Conservation (phyloP, 2,888 invertebrate genomes). For the Leucophenga montana region DNA sequence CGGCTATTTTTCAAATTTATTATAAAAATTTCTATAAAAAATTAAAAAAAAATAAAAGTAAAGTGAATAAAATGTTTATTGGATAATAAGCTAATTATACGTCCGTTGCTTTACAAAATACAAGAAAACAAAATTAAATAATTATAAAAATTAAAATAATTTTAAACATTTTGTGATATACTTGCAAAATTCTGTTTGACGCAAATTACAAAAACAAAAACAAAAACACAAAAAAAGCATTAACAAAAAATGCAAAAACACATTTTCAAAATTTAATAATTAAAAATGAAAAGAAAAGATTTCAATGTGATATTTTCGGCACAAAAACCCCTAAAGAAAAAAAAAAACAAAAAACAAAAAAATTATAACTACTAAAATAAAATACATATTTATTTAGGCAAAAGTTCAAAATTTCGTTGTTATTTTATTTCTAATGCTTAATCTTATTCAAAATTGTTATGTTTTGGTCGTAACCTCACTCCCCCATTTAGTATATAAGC, state of each 20-base stretch:
- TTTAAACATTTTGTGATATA: conserved; percentile 72
- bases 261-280: conserved; percentile 12
- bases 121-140: conserved; percentile 24
- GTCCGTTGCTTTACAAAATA: conserved; percentile 4
- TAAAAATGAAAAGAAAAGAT: conserved; percentile 29
- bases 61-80: conserved; percentile 45
- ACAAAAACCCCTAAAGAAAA: conserved; percentile 49
- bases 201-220: conserved; percentile 39
- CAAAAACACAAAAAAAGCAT: conserved; percentile 31
- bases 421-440: conserved; percentile 30
- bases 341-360: conserved; percentile 30
- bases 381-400: conserved; percentile 48
- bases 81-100: conserved; percentile 41
- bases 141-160: conserved; percentile 46
- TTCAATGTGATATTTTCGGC: conserved; percentile 69
- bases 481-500: conserved; percentile 41
- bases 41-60: conserved; percentile 29
- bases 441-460: conserved; percentile 61
- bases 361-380: conserved; percentile 31
- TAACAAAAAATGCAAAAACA: conserved; percentile 29
- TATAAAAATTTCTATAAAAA: no score
- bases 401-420: conserved; percentile 45
- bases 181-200: conserved; percentile 66
- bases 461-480: conserved; percentile 57
- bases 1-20: conserved; percentile 5